Base-by-base conservation (phyloP, 2,888 invertebrate species). In the Rugalucina vietnamica region DNA sequence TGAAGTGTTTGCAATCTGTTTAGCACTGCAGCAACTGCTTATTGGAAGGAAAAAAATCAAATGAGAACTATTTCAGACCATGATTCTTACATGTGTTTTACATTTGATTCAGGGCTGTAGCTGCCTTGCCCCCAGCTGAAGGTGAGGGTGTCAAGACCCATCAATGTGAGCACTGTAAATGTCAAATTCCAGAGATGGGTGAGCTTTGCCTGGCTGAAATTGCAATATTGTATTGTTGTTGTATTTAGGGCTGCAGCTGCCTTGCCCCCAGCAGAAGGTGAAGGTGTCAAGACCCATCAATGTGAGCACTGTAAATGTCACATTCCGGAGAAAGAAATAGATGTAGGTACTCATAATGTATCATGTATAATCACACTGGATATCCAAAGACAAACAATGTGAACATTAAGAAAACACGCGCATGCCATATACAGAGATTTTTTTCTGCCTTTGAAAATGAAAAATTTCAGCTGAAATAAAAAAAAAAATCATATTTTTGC, bases 281-380 rank as follows among this genome's bases (percentile, higher is more conserved):
- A 84, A 29, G n/a, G n/a, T n/a, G n/a, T n/a, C n/a, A n/a, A n/a
- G n/a, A 79, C 50, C 24, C 86, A 86, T 50, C 24, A 69, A 37
- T 84, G 86, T 80, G 86, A 86, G 70, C 79, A 83, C 27, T 87
- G 87, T 43, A 79, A 83, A 34, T 87, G 87, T 71, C 87, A 87
- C 57, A 49, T 87, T 3, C 60, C 81, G 3, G 79, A 83, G 32
- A 81, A 83, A 14, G 87, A 83, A 36, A 49, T 54, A 57, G 86
- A 83, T n/a, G 85, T 84, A 74, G 54, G 70, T 32, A 14, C 29
- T 8, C n/a, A n/a, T n/a, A n/a, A n/a, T n/a, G n/a, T n/a, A n/a
- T n/a, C n/a, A n/a, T n/a, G n/a, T n/a, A n/a, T n/a, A n/a, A n/a
- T n/a, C n/a, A n/a, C n/a, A n/a, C n/a, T n/a, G n/a, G n/a, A n/a